Base-by-base conservation (phyloP, 2,797 vertebrate species). In the Harpagifer antarcticus region DNA sequence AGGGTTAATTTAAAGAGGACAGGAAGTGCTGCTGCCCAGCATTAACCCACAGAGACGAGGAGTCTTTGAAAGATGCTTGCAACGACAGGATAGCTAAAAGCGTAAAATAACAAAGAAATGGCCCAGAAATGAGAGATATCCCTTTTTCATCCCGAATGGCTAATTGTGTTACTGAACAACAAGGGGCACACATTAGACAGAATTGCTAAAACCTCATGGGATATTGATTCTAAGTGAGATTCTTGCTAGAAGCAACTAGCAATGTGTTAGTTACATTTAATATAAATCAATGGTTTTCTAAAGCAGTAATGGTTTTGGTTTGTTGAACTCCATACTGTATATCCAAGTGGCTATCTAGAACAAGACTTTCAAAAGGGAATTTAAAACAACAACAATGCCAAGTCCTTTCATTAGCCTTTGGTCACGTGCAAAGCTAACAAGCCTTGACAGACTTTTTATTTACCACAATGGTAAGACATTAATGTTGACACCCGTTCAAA, bases 1-100 rank as follows among this genome's bases (percentile, higher is more conserved):
- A 73, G 59, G 16, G 62, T 84, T 85, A 59, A 67, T 84, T 86
- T 77, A 66, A 61, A 75, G 68, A 68, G 60, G 69, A 80, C 70
- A 71, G 81, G 67, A 89, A 79, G 75, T 63, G 64, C 60, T 54
- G 58, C 50, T 42, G 58, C 73, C 27, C 59, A 19, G 45, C 67
- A 54, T 74, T 62, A 69, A 48, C 63, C 54, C 63, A 9, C 8
- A 11, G 50, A 78, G 53, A 65, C 23, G 8, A 7, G 33, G 33
- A 9, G 56, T n/a, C 27, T 80, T 43, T 63, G 33, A 81, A 74
- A 57, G 52, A 77, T 27, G 2, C 63, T 27, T n/a, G 63, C 49
- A 53, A 75, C 37, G 16, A 54, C 54, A 65, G 67, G 81, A 69
- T 59, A 52, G 67, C 6, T 79, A 60, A 74, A 12, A 23, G 19